phyloP scores from a whole-genome alignment of 2,888 invertebrate genomes.

The Drosophila greeni region DNA sequence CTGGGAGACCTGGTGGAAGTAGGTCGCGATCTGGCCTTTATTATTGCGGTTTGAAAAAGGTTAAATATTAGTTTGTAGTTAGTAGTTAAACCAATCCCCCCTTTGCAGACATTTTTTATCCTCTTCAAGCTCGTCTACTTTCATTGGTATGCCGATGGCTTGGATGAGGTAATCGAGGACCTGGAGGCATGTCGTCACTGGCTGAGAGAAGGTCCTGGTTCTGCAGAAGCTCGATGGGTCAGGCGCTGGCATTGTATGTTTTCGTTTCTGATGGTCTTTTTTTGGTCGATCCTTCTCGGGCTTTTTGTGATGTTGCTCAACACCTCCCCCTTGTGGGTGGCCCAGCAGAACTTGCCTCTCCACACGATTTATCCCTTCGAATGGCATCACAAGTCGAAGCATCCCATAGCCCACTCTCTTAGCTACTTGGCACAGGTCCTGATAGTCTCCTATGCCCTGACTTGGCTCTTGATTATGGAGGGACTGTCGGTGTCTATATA shows the following conservation, averaged over 20 bases:
- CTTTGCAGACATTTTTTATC: slow-evolving; percentile 15
- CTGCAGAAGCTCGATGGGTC: neutral
- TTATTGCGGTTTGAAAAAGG: neutral
- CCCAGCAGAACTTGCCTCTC: slow-evolving; percentile 11
- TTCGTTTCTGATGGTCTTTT: neutral
- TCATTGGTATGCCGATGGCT: slow-evolving; percentile 9
- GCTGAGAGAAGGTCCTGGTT: neutral
- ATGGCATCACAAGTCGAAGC: slow-evolving; percentile 5
- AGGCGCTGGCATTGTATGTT: neutral
- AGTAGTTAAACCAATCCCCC: too few relatives aligned
- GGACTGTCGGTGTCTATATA: neutral
- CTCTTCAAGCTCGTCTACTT: slow-evolving; percentile 13
- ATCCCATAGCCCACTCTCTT: slow-evolving; percentile 6
- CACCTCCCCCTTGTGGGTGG: slow-evolving; percentile 28
- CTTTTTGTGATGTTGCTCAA: neutral
- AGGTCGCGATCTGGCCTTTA: slow-evolving; percentile 14
- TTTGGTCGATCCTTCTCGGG: slow-evolving; percentile 1
- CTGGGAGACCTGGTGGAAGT: slow-evolving; percentile 5
- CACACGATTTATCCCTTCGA: slow-evolving; percentile 21
- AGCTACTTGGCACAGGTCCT: slow-evolving; percentile 6
- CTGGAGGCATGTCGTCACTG: slow-evolving; percentile 7
- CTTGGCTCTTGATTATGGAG: slow-evolving; percentile 17
- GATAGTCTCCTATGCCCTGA: neutral
- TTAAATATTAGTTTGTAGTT: fast-evolving
- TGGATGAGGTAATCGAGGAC: slow-evolving; percentile 12